These are phyloP conservation scores for Falco naumanni DNA, from an alignment of 2,797 vertebrate genomes.

Conservation along the genomic window DNA sequence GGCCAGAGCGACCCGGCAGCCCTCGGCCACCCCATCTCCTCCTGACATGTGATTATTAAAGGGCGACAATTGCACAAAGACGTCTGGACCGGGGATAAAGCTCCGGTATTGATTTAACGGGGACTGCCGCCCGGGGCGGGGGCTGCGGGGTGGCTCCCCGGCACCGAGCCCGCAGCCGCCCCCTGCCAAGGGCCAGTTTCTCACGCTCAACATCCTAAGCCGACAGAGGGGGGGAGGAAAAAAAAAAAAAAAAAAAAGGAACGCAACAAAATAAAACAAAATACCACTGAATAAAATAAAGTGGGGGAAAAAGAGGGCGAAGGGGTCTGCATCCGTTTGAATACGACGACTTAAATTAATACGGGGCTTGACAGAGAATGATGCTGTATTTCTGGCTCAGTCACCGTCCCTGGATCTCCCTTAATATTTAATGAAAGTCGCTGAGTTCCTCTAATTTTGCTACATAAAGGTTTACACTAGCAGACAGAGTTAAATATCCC, in stretches of 20 bases:
- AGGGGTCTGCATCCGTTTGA: conserved; percentile 23
- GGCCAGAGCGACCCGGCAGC: not conserved
- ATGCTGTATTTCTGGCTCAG: conserved; percentile 35
- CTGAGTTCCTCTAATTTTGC: conserved; percentile 78
- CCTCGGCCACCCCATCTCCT: not conserved
- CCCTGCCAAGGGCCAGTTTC: not conserved
- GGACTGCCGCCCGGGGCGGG: not conserved
- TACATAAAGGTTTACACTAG: conserved; percentile 83
- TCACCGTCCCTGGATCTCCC: conserved; percentile 73
- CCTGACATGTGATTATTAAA: not conserved
- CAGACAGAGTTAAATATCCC: conserved; percentile 74
- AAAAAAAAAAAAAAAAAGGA: not conserved
- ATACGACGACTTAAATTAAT: conserved; percentile 68
- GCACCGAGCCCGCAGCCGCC: not conserved
- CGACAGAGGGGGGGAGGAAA: not conserved
- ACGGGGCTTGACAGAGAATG: conserved; percentile 79
- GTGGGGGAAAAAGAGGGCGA: no score
- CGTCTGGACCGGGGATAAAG: not conserved
- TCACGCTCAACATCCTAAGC: not conserved
- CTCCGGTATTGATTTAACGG: not conserved
- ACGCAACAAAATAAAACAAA: not conserved
- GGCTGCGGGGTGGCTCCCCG: not conserved
- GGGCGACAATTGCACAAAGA: conserved; percentile 21
- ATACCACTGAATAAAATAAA: not conserved
- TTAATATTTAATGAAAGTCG: conserved; percentile 82